Base-by-base conservation (phyloP, 2,113 vertebrate genomes). In the Axis porcinus region DNA sequence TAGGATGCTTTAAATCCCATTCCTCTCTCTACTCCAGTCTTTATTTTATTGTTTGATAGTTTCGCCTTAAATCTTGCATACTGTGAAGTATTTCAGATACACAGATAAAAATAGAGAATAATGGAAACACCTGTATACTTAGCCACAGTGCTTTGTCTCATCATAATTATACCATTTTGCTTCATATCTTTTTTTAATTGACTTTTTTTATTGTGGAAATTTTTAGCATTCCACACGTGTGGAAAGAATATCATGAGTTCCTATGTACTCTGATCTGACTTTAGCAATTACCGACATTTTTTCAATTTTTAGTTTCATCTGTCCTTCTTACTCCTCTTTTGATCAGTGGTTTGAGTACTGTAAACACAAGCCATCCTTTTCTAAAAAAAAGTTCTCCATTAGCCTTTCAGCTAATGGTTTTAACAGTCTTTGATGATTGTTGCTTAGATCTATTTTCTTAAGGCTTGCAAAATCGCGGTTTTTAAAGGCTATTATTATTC, bases 21-120 rank as follows among this genome's bases (percentile, higher is more conserved):
- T 88, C 25, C 40, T 87, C 50, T n/a, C n/a, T 92, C 40, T 47
- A 50, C 28, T 52, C 7, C 25, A 47, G 13, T 47, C 43, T 81
- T 16, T 43, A 70, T 88, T 96, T 83, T 82, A 58, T 36, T 79
- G 11, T 84, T 90, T 95, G 45, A 23, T 91, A 87, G 40, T 87
- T 81, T 62, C 10, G 70, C 50, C 50, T 78, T 86, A 91, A 86
- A 62, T 57, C 89, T 58, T 92, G 25, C 28, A 67, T 67, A 86
- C 36, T 81, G 40, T 87, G 81, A 86, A 91, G 17, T 81, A 92
- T 92, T 95, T 87, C 33, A 92, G 57, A 60, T 74, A 50, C 9
- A 92, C 25, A 92, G 58, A 47, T 78, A 86, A 92, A 92, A 87
- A 70, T 57, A 86, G 83, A 95, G 83, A 88, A 52, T 83, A 92